phyloP scores from a whole-genome alignment of 2,797 vertebrate genomes.

The Thamnophis elegans region DNA sequence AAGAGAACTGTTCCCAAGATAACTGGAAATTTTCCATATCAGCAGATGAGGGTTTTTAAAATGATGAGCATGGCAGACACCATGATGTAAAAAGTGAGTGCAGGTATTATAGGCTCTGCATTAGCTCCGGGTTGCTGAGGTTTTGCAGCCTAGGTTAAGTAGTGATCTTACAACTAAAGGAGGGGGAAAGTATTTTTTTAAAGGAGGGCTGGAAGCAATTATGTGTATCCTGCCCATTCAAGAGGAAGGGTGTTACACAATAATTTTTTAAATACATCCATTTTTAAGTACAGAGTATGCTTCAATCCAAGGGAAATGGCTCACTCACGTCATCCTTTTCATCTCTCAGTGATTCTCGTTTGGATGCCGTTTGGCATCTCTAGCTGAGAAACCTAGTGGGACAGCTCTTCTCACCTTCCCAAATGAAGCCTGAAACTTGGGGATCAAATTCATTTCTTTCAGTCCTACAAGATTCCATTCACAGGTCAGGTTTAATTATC shows the following conservation, averaged over 20 bases:
- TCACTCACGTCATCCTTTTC: background rate
- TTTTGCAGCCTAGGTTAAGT: background rate
- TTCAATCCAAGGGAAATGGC: background rate
- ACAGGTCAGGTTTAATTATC: background rate
- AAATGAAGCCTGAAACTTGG: background rate
- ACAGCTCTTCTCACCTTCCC: background rate
- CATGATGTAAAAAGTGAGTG: background rate
- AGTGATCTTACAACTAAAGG: background rate
- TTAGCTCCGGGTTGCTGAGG: background rate
- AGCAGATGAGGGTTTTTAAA: background rate
- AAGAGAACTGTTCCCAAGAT: background rate
- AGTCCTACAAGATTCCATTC: background rate
- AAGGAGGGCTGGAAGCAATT: background rate
- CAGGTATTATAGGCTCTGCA: background rate
- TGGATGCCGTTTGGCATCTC: background rate
- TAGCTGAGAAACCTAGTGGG: background rate
- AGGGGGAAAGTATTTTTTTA: background rate
- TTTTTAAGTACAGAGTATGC: background rate
- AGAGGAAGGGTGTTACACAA: background rate
- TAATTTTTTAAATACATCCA: background rate
- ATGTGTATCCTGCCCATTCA: background rate
- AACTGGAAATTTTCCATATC: background rate
- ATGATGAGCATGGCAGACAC: background rate
- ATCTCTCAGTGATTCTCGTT: background rate
- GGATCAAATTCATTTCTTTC: background rate